A percentile compares a stretch with the other conserved stretches of the same genome.
Evolutionary conservation across 2,797 vertebrate species (phyloP).

Genomic region (Sparidentex hasta): DNA sequence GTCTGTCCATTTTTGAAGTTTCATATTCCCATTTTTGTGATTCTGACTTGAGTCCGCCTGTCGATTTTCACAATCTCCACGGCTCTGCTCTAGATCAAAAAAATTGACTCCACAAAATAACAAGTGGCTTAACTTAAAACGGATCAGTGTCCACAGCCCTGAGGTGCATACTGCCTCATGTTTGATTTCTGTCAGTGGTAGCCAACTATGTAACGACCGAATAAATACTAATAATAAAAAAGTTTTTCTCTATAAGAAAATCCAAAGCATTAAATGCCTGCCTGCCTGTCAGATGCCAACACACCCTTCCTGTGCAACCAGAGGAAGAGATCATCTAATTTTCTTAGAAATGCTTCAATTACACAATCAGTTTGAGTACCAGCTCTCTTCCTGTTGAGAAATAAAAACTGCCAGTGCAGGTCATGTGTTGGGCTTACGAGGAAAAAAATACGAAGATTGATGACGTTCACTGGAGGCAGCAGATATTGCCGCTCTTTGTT

Average conservation of each 20-base stretch:
- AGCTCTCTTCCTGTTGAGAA: slow-evolving; percentile 59
- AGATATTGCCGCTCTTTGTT: neutral
- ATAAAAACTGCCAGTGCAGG: slow-evolving; percentile 21
- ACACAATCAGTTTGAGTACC: slow-evolving; percentile 53
- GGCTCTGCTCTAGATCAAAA: neutral
- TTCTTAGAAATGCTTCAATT: slow-evolving; percentile 64
- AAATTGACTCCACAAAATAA: neutral
- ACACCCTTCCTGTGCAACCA: slow-evolving; percentile 1
- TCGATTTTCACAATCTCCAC: neutral
- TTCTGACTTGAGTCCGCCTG: neutral
- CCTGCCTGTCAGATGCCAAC: slow-evolving; percentile 15
- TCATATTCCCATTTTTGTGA: neutral
- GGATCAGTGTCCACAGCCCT: neutral
- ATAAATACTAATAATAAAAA: neutral
- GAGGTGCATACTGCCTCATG: neutral
- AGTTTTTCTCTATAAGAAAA: neutral
- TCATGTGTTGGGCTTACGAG: neutral
- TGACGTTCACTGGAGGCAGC: too few species aligned
- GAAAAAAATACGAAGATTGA: neutral
- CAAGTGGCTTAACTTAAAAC: neutral
- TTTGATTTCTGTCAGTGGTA: neutral
- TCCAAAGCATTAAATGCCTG: neutral
- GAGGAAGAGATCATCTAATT: slow-evolving; percentile 33
- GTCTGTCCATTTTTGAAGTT: neutral
- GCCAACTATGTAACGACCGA: neutral